Base-by-base conservation (phyloP, 2,888 invertebrate genomes). In the Pristionchus japonicus region DNA sequence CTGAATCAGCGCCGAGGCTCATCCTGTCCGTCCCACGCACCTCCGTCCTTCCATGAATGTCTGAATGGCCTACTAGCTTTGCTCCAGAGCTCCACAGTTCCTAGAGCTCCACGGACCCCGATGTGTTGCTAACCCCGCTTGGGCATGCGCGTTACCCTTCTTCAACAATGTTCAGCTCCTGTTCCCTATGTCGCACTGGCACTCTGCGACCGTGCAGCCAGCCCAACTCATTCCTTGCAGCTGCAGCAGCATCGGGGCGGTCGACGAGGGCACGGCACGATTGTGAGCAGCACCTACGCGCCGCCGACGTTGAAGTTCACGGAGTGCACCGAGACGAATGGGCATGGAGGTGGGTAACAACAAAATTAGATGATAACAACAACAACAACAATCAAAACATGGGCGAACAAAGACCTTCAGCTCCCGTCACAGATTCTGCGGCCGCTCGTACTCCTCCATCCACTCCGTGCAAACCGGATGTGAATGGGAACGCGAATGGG, bases 281-380 rank as follows among this genome's bases (percentile, higher is more conserved):
- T 80, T 27, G 77, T 87, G n/a, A 61, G 57, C 57, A 80, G 37
- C 52, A 37, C 40, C 0, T n/a, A n/a, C n/a, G n/a, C n/a, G n/a
- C 87, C 87, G 34, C 87, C 87, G 2, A 64, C 87, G 20, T 80
- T 87, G 37, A 87, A 80, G 80, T 87, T 87, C 27, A 87, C 87
- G 0, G 87, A 87, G 52, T 77, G 57, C 57, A 87, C 49, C 31
- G 70, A 47, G 49, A 31, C 27, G 0, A 70, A 86, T 17, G 64
- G 27, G 0, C 52, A 57, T 57, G 64, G 40, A 34, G 37, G 64
- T 84, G 37, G 31, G 61, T n/a, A n/a, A n/a, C n/a, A n/a, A 70
- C 34, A 11, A 31, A 31, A n/a, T 13, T 31, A 27, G 4, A 27
- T 23, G 74, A 6, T 20, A 6, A 52, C 17, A 7, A 52, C 23